These are phyloP conservation scores for Troilus luridus DNA, from an alignment of 2,888 invertebrate species.

Conservation along the genomic window DNA sequence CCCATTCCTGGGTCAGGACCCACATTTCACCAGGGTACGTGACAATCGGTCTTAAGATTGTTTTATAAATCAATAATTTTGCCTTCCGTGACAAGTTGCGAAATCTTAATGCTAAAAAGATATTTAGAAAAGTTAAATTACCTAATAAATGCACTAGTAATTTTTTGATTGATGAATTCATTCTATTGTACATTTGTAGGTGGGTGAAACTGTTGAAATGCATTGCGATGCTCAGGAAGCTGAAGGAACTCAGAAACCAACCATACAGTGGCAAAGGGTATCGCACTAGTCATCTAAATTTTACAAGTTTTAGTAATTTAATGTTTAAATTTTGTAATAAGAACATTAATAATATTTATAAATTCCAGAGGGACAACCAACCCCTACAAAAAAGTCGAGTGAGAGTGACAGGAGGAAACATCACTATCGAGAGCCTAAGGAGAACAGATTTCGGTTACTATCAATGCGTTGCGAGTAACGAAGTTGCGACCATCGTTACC, in stretches of 20 bases:
- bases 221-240: conserved; percentile 94
- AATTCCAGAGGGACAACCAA: conserved; percentile 79
- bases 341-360: neutral
- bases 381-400: conserved; percentile 86
- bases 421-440: conserved; percentile 89
- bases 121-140: neutral
- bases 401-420: conserved; percentile 87
- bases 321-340: neutral
- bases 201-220: conserved; percentile 93
- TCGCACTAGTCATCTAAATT: conserved; percentile 63
- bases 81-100: too few species aligned
- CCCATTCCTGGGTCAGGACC: too few species aligned
- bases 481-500: conserved; percentile 94
- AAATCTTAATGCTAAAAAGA: too few species aligned
- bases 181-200: conserved; percentile 56
- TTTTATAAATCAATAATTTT: too few species aligned
- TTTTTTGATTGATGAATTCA: neutral
- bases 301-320: neutral
- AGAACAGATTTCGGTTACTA: conserved; percentile 95
- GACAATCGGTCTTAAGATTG: too few species aligned
- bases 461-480: conserved; percentile 95
- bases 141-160: neutral
- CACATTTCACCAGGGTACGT: too few species aligned
- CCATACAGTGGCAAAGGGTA: conserved; percentile 90
- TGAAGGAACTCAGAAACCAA: conserved; percentile 91